These are phyloP conservation scores for Plotosus lineatus DNA, from an alignment of 2,113 vertebrate genomes.

Conservation along the genomic window DNA sequence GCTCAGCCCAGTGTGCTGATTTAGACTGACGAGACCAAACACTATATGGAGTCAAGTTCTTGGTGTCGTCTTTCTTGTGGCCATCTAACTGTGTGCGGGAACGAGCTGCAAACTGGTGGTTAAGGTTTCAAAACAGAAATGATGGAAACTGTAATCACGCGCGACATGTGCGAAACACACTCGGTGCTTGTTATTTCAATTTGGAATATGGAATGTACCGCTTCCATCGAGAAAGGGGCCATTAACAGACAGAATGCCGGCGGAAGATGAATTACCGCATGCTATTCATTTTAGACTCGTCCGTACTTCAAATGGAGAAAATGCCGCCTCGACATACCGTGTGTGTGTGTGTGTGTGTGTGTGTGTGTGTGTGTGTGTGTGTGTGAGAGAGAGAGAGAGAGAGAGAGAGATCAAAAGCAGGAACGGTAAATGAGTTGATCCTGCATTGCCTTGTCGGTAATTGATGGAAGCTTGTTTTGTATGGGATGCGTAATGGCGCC, in stretches of 20 bases:
- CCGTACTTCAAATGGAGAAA: conserved; percentile 47
- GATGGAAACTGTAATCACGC: conserved; percentile 34
- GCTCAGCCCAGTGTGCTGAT: background rate
- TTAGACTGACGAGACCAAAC: conserved; percentile 28
- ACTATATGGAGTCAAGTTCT: conserved; percentile 4
- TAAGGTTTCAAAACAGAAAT: conserved; percentile 28
- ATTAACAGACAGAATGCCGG: conserved; percentile 43
- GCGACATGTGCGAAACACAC: conserved; percentile 7
- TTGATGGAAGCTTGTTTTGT: conserved; percentile 42
- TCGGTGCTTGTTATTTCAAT: conserved; percentile 32
- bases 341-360: no score
- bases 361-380: no score
- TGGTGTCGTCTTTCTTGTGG: background rate
- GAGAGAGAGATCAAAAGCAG: conserved; percentile 42
- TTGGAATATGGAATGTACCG: conserved; percentile 48
- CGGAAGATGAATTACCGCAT: conserved; percentile 39
- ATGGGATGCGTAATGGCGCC: conserved; percentile 23
- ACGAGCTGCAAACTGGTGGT: conserved; percentile 30
- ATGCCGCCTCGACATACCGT: conserved; percentile 7
- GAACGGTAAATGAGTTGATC: conserved; percentile 40
- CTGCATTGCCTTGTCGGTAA: conserved; percentile 32
- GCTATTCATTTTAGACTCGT: conserved; percentile 38
- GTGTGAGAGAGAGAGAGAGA: no score
- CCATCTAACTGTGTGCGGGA: background rate
- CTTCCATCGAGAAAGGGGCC: conserved; percentile 37